Evolutionary conservation across 2,888 invertebrate genomes (phyloP), one percentile per base, ranked within the genome.

Genomic region (Drosophila kanekoi): DNA sequence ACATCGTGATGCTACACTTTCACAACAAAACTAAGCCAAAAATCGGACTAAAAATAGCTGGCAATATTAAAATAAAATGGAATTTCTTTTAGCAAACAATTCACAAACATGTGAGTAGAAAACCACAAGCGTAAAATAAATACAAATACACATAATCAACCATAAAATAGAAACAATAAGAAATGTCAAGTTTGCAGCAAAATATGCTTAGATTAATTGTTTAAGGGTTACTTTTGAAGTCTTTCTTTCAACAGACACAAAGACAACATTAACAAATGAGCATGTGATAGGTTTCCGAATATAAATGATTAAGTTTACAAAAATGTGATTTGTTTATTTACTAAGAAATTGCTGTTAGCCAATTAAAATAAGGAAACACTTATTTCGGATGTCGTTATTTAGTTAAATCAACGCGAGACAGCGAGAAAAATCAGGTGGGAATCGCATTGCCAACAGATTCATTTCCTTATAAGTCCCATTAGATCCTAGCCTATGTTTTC

Each of bases 11-110:
- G 68, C 56, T 83, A 71, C 70, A 80, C 57, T 66, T 73, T 67
- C 13, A 54, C 40, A 64, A 52, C 23, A 72, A 67, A 63, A 58
- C 40, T 54, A 63, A 49, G 52, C 60, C 35, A 56, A 76, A 74
- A 61, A 78, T 70, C 44, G 49, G 38, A 20, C 70, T 85, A 85
- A 75, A 87, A 87, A 82, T 82, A 87, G 63, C 51, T 49, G n/a
- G 53, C 49, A 20, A 51, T 59, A 77, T 75, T 54, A 75, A 75
- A 79, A 76, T 65, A 48, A 81, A 76, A 65, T 63, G 70, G 52
- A 81, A 71, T 71, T 70, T 71, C 40, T 47, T 66, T 20, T 56
- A 41, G 28, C 40, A 62, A 78, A 75, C 71, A 60, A 49, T 51
- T 18, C 49, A 37, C 37, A 52, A 64, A 51, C 35, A 56, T 48